phyloP scores from a whole-genome alignment of 2,888 invertebrate genomes.

The Agonopterix subpropinquella region DNA sequence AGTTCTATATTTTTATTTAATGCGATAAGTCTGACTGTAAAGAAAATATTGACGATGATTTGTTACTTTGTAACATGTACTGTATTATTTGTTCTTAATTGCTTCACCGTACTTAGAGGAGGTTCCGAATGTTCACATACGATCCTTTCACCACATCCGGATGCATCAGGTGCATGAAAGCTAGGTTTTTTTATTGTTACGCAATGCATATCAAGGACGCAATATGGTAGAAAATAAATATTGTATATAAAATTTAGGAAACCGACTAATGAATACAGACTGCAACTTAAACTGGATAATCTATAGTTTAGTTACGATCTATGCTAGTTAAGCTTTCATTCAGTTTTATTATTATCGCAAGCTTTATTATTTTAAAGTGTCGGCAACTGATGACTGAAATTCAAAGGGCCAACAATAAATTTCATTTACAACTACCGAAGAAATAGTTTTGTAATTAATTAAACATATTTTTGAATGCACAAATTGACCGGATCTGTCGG shows the following conservation, averaged over 20 bases:
- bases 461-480: constrained; percentile 54
- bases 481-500: constrained; percentile 24
- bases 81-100: constrained; percentile 64
- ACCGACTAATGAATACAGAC: constrained; percentile 68
- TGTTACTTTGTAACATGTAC: constrained; percentile 59
- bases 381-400: constrained; percentile 70
- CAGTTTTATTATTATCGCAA: constrained; percentile 60
- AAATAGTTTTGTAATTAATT: constrained; percentile 19
- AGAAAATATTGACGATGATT: constrained; percentile 56
- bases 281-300: constrained; percentile 65
- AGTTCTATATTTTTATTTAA: constrained; percentile 73
- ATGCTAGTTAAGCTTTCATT: constrained; percentile 70
- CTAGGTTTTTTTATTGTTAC: constrained; percentile 75
- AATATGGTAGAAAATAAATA: constrained; percentile 76
- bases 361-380: constrained; percentile 64
- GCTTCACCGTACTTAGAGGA: constrained; percentile 69
- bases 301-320: constrained; percentile 70
- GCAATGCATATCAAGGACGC: constrained; percentile 76
- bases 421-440: constrained; percentile 30
- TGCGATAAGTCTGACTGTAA: constrained; percentile 73
- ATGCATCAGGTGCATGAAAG: constrained; percentile 62
- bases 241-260: constrained; percentile 70
- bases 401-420: constrained; percentile 65
- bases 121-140: constrained; percentile 36
- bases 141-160: constrained; percentile 41